phyloP scores from a whole-genome alignment of 2,113 vertebrate species.

The Cyprinus carpio region DNA sequence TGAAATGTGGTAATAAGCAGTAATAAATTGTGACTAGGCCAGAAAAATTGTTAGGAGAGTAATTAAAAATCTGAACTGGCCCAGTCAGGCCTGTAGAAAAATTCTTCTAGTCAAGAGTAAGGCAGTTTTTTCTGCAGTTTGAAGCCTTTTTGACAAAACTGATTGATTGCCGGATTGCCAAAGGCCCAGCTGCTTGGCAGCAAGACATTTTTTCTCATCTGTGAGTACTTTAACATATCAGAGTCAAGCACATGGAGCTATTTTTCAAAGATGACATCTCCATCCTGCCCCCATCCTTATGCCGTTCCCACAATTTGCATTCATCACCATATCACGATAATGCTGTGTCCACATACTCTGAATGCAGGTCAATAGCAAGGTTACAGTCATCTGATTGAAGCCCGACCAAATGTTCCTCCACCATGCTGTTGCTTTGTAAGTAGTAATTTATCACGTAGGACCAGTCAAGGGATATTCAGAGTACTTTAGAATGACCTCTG shows the following conservation, averaged over 20 bases:
- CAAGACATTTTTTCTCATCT: conserved; percentile 36
- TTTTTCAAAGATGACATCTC: conserved; percentile 49
- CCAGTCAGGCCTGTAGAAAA: background rate
- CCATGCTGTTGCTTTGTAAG: conserved; percentile 20
- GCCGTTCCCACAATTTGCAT: conserved; percentile 25
- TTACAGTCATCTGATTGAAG: conserved; percentile 44
- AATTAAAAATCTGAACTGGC: background rate
- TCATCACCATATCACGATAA: conserved; percentile 38
- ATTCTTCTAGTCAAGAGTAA: background rate
- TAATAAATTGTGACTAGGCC: background rate
- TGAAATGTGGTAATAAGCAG: background rate
- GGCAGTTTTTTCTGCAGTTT: background rate
- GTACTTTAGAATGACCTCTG: conserved; percentile 16
- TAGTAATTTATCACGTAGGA: conserved; percentile 29
- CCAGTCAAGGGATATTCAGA: background rate
- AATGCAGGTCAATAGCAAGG: conserved; percentile 49
- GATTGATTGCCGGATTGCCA: conserved; percentile 43
- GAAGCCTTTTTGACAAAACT: conserved; percentile 19
- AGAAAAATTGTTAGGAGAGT: background rate
- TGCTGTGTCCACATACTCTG: conserved; percentile 30
- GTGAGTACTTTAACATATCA: conserved; percentile 32
- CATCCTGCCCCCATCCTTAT: conserved; percentile 35
- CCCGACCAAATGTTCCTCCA: conserved; percentile 9
- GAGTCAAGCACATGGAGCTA: conserved; percentile 18
- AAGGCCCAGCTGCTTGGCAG: conserved; percentile 25